Evolutionary conservation across 2,888 invertebrate genomes (phyloP), one percentile per base, ranked within the genome.

Genomic region (Megamerina dolium): DNA sequence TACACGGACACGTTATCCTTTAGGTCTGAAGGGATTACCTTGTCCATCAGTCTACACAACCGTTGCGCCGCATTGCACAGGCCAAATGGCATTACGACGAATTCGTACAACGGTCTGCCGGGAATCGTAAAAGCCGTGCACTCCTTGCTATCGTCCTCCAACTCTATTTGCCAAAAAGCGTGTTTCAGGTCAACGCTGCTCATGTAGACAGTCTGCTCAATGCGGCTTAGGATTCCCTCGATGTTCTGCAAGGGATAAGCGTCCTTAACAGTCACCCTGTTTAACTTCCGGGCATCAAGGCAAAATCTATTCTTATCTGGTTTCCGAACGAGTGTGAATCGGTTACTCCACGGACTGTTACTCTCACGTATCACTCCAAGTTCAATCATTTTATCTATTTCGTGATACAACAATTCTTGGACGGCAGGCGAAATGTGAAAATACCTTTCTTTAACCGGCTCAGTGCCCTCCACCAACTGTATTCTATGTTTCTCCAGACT

Each of bases 351-450:
- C 5, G 43, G 26, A 19, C 40, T 61, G 2, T 44, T 31, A 19
- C 43, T 41, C 14, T 23, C 20, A n/a, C 43, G 41, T n/a, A 39
- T 44, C 3, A 48, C 48, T 1, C 35, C 48, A 1, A 48, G 32
- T 14, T 14, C 37, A 3, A 63, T 21, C 63, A 65, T 66, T 3
- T 56, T 38, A 14, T 64, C 60, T 1, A 64, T 45, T 19, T 47
- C 41, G 2, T 32, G 31, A 21, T 27, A 43, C 10, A 37, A 8
- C 5, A 41, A 23, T n/a, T 41, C 33, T 14, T 43, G 41, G 10
- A 37, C 31, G 3, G 26, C 47, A 2, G 46, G 43, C 1, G 41
- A 43, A 19, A 43, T 38, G 3, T 39, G 41, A 26, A 37, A 13
- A 30, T 41, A 18, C n/a, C n/a, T n/a, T n/a, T n/a, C n/a, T n/a